Percentiles rank a stretch among this genome's conserved stretches.
These are phyloP conservation scores for Macrosoma leucophasiata DNA, from an alignment of 2,888 invertebrate genomes.

Conservation along the genomic window DNA sequence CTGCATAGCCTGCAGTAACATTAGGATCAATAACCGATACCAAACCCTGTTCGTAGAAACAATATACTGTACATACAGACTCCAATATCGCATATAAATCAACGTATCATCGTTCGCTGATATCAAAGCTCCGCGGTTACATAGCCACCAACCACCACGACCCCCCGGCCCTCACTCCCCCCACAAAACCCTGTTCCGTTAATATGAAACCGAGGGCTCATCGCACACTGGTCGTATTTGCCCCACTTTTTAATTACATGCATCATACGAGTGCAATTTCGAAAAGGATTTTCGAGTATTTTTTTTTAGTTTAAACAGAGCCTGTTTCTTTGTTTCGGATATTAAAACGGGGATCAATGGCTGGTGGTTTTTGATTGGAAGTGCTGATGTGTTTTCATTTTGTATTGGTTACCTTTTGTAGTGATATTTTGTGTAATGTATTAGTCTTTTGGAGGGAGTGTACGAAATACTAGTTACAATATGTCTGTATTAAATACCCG, in stretches of 20 bases:
- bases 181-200: constrained; percentile 13
- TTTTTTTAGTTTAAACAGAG: constrained; percentile 33
- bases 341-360: constrained; percentile 24
- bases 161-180: constrained; percentile 23
- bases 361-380: too few relatives aligned
- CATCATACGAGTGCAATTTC: constrained; percentile 58
- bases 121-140: constrained; percentile 53
- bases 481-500: too few relatives aligned
- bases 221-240: constrained; percentile 32
- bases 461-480: too few relatives aligned
- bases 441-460: too few relatives aligned
- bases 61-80: constrained; percentile 15
- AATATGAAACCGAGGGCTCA: constrained; percentile 25
- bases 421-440: too few relatives aligned
- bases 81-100: constrained; percentile 36
- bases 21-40: too few relatives aligned
- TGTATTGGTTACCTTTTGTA: too few relatives aligned
- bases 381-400: too few relatives aligned
- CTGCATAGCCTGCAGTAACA: too few relatives aligned
- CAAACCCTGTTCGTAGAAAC: too few relatives aligned
- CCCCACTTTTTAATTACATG: constrained; percentile 68
- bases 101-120: constrained; percentile 41
- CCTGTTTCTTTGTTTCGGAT: constrained; percentile 32
- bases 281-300: constrained; percentile 53
- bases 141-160: constrained; percentile 24